A percentile compares a stretch with the other conserved stretches of the same genome.
phyloP scores from a whole-genome alignment of 2,888 invertebrate genomes.

The Nezara viridula region DNA sequence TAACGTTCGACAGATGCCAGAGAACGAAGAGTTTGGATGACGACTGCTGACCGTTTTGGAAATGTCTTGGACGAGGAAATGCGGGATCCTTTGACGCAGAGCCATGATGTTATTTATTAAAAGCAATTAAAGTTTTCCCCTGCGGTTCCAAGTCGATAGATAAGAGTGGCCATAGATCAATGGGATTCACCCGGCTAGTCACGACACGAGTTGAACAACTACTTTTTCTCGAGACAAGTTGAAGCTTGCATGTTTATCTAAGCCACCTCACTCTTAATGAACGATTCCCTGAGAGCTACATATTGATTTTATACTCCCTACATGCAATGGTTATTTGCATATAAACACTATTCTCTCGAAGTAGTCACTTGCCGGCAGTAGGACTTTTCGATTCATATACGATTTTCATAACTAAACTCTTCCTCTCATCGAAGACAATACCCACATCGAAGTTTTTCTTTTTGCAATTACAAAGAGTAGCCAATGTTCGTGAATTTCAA shows the following conservation, averaged over 20 bases:
- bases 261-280: conserved; percentile 58
- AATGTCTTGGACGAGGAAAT: background rate
- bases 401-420: background rate
- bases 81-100: conserved; percentile 52
- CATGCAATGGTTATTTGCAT: conserved; percentile 64
- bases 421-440: background rate
- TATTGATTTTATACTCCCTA: conserved; percentile 63
- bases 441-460: background rate
- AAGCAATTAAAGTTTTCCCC: conserved; percentile 58
- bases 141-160: conserved; percentile 56
- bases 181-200: conserved; percentile 57
- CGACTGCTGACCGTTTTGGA: background rate
- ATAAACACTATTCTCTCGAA: conserved; percentile 60
- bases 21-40: background rate
- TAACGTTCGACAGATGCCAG: no score
- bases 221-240: conserved; percentile 59
- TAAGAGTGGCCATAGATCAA: conserved; percentile 56
- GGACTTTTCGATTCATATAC: background rate
- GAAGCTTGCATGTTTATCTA: conserved; percentile 60
- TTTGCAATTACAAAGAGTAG: no score
- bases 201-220: conserved; percentile 55
- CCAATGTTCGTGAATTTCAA: no score
- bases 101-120: conserved; percentile 55
- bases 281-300: conserved; percentile 58
- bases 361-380: background rate